These are phyloP conservation scores for Petroica traversi DNA, from an alignment of 2,113 vertebrate genomes.

Conservation along the genomic window DNA sequence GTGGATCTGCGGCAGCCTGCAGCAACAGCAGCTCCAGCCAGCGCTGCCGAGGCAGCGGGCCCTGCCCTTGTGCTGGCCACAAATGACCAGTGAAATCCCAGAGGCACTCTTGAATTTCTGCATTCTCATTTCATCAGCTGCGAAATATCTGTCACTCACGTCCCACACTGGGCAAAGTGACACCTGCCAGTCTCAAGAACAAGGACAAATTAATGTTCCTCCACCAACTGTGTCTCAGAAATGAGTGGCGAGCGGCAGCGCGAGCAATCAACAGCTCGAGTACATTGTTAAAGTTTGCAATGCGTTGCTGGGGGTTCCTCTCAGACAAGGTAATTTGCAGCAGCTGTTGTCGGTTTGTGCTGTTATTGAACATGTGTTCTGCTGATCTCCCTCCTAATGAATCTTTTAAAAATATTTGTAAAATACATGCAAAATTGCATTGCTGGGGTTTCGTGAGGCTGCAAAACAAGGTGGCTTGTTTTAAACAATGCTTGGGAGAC, in stretches of 20 bases:
- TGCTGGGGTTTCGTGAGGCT: not conserved
- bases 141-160: constrained; percentile 84
- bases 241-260: constrained; percentile 28
- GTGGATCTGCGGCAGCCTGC: constrained; percentile 40
- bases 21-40: constrained; percentile 50
- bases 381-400: constrained; percentile 17
- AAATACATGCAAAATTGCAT: constrained; percentile 5
- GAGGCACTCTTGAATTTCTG: constrained; percentile 94
- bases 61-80: constrained; percentile 89
- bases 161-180: constrained; percentile 88
- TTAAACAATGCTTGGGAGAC: not conserved
- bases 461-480: not conserved
- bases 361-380: constrained; percentile 28
- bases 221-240: constrained; percentile 69
- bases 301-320: constrained; percentile 57
- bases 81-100: constrained; percentile 95
- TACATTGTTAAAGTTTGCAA: constrained; percentile 66
- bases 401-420: constrained; percentile 53
- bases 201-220: constrained; percentile 84
- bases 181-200: constrained; percentile 98
- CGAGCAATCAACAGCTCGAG: constrained; percentile 50
- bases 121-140: constrained; percentile 90
- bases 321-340: constrained; percentile 61
- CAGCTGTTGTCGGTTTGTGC: constrained; percentile 37
- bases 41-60: constrained; percentile 73